A percentile compares a stretch with the other conserved stretches of the same genome.
These are phyloP conservation scores for Chunga burmeisteri DNA, from an alignment of 2,113 vertebrate species.

Conservation along the genomic window DNA sequence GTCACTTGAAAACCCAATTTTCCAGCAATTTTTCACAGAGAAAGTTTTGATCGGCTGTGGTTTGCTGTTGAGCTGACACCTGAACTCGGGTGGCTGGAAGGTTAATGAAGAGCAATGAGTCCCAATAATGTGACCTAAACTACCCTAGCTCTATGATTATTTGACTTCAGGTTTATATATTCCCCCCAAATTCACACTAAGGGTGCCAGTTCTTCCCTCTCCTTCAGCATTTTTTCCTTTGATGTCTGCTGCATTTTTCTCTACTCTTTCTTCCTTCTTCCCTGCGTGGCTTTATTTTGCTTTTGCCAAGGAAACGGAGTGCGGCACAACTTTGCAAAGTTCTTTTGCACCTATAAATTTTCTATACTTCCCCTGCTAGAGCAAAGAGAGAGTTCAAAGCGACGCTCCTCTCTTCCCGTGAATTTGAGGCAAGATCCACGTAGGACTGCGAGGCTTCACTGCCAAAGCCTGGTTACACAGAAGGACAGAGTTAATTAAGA, in stretches of 20 bases:
- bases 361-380: not conserved
- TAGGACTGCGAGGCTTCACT: not conserved
- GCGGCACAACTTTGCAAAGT: not conserved
- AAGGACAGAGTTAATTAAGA: not conserved
- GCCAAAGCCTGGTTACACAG: not conserved
- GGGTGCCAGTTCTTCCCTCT: not conserved
- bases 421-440: not conserved
- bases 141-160: not conserved
- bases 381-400: not conserved
- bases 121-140: not conserved
- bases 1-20: not conserved
- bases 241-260: not conserved
- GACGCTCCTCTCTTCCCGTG: fast-evolving
- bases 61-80: not conserved
- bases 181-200: not conserved
- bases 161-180: not conserved
- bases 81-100: not conserved
- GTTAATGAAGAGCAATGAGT: not conserved
- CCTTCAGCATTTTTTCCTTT: not conserved
- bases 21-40: not conserved
- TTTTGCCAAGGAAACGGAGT: not conserved
- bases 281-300: not conserved
- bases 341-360: not conserved
- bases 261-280: not conserved
- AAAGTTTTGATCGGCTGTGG: not conserved